Evolutionary conservation across 1,140 invertebrate species (phyloP), one percentile per base, ranked within the genome.

Genomic region (Zaprionus taronus): DNA sequence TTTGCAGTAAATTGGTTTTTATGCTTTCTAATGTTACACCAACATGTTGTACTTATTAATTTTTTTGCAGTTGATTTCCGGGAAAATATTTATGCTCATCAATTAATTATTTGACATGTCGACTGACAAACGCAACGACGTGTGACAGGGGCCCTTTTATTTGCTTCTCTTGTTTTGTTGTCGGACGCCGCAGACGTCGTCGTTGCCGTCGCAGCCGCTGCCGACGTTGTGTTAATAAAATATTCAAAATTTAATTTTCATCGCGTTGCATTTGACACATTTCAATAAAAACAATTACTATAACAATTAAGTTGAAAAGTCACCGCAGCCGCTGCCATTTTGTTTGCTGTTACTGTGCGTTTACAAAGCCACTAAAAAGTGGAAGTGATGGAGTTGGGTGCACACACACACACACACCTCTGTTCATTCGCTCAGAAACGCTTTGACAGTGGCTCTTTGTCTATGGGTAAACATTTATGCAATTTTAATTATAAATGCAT

Each of bases 201-300:
- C 14, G 15, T 34, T 12, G 26, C 12, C 34, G n/a, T 7, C 57
- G 57, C 61, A 24, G 31, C 24, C 51, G 17, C 24, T 31, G 62
- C 15, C 66, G 38, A 11, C 28, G 51, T 63, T 24, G 56, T 55
- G 72, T 77, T 80, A 72, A 76, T 69, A 68, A 75, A 71, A 77
- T 67, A 75, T 79, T 75, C 65, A 68, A 76, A 76, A 75, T 81
- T 74, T 72, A 79, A 79, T 83, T 79, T 83, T 83, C 79, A 78
- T 72, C 70, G 77, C 66, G 49, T 77, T 82, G 69, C 77, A 73
- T 81, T 81, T 83, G 79, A 83, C 72, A 81, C 65, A 81, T 79
- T 81, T 83, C 71, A 79, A 74, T 79, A 79, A 83, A 81, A 72
- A 80, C 78, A 78, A 80, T 78, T 80, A 76, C 53, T 34, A 77